Base-by-base conservation (phyloP, 2,797 vertebrate species). In the Sebastes kiyomatsui region DNA sequence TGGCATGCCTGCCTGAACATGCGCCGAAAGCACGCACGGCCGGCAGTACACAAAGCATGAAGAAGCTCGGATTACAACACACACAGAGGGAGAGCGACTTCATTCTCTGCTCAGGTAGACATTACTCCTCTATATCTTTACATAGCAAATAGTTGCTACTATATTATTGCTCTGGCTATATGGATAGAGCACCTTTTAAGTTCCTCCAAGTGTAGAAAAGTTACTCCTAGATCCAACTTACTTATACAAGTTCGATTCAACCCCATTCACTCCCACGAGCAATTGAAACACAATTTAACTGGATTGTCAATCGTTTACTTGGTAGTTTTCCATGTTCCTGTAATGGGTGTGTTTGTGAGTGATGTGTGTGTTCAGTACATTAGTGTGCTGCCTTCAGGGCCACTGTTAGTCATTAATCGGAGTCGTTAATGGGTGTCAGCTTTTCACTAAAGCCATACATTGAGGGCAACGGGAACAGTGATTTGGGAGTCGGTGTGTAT, bases 381-480 rank as follows among this genome's bases (percentile, higher is more conserved):
- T 67, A 78, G 75, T 66, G 79, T 67, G 72, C 73, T 89, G 81
- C 87, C 88, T 87, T 88, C 79, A 65, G 86, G 85, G 80, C 72
- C 49, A 70, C 55, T 62, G 87, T 92, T 87, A 90, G 87, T 85
- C 90, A 92, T 92, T 94, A 91, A 87, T 81, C 80, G 7, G 38
- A 72, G 70, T 70, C 7, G 67, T 89, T 92, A 92, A 93, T 90
- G 83, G 77, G 67, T 82, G 58, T 76, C 68, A 33, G 64, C 73
- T 71, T 64, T 79, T 86, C 62, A 67, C 23, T 74, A 22, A 69
- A 75, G 55, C 69, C 28, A 23, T 55, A 55, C 69, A 20, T 38
- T 35, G 7, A 78, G 35, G 75, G 20, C 25, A 78, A 56, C 10
- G 0, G 67, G 61, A 75, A 72, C 56, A 18, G 20, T 49, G 77